Percentiles rank a stretch among this genome's conserved stretches.
Evolutionary conservation across 2,888 invertebrate species (phyloP).

Genomic region (Mallateleia sp.): DNA sequence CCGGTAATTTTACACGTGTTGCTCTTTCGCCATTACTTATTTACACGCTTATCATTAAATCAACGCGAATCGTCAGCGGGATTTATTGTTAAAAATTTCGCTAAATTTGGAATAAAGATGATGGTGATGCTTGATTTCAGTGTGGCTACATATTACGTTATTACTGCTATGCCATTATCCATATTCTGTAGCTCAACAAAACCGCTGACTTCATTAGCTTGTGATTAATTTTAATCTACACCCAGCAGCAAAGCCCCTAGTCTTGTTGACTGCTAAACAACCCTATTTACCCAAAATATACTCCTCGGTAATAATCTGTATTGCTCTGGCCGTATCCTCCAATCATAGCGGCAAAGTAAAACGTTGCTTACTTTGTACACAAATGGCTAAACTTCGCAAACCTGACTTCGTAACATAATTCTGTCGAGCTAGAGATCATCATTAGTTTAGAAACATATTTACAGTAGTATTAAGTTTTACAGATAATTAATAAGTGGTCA

Average conservation of each 20-base stretch:
- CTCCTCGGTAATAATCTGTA: constrained; percentile 65
- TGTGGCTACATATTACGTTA: constrained; percentile 4
- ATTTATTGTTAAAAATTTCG: no score
- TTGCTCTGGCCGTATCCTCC: constrained; percentile 54
- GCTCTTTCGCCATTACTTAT: constrained; percentile 57
- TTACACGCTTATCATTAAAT: constrained; percentile 19
- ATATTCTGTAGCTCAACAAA: constrained; percentile 62
- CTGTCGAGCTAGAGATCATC: no score
- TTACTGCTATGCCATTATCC: constrained; percentile 59
- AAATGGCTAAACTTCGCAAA: no score
- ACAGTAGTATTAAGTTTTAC: no score
- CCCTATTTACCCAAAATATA: constrained; percentile 82
- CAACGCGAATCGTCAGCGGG: background rate
- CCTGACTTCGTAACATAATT: no score
- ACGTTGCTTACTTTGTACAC: constrained; percentile 66
- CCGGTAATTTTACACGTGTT: constrained; percentile 68
- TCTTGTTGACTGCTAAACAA: constrained; percentile 82
- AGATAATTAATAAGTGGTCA: no score
- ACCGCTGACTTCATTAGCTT: constrained; percentile 84
- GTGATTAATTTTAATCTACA: constrained; percentile 88
- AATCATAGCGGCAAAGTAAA: constrained; percentile 58
- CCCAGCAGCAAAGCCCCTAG: constrained; percentile 85
- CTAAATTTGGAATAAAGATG: no score
- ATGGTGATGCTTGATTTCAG: constrained; percentile 21
- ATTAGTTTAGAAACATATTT: no score